Conservation (phyloP, 1,140 invertebrate species). For the Pararge aegeria region DNA sequence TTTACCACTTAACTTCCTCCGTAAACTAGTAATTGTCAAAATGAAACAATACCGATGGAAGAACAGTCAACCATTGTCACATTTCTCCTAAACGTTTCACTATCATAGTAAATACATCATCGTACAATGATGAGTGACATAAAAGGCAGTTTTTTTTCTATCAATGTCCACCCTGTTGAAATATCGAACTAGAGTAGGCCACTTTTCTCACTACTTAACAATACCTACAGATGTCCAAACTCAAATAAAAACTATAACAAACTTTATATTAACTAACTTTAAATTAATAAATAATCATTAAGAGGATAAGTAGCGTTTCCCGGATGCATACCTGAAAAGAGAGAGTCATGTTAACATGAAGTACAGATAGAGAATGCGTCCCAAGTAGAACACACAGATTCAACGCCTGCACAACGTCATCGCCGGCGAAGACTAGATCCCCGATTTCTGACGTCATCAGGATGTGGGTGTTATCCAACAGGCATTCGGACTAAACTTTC, state of each 20-base stretch:
- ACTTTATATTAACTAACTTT: conserved; percentile 53
- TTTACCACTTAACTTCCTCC: background rate
- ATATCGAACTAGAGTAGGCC: conserved; percentile 52
- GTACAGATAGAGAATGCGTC: no score
- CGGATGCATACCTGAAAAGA: conserved; percentile 49
- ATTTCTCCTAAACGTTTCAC: background rate
- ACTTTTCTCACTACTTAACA: conserved; percentile 55
- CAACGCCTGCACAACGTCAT: no score
- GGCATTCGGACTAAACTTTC: no score
- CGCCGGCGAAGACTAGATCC: no score
- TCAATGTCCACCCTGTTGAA: conserved; percentile 20
- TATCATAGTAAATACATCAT: background rate
- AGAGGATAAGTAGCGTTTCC: no score
- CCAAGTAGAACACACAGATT: no score
- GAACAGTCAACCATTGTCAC: background rate
- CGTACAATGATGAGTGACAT: background rate
- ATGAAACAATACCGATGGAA: background rate
- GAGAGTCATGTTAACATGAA: conserved; percentile 17
- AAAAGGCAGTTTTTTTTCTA: conserved; percentile 31
- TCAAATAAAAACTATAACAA: conserved; percentile 55
- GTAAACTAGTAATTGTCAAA: background rate
- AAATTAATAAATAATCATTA: conserved; percentile 62
- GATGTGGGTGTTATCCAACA: no score
- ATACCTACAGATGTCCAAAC: conserved; percentile 38
- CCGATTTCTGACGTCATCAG: no score